Percentiles rank a stretch among this genome's conserved stretches.
These are phyloP conservation scores for Oreochromis spilurus DNA, from an alignment of 2,113 vertebrate genomes.

Conservation along the genomic window DNA sequence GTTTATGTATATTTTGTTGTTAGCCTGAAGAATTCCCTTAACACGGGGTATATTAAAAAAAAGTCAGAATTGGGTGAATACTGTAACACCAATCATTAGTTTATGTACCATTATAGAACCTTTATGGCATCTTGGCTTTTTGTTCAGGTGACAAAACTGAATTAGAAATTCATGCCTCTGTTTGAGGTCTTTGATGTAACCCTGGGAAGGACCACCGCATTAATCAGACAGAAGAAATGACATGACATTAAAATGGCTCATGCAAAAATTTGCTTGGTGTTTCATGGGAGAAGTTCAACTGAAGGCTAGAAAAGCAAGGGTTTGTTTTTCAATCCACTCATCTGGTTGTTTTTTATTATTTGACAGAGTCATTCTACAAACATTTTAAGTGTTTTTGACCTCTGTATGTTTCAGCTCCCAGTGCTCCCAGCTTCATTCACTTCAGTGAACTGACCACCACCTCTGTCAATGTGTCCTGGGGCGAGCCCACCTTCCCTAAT, in stretches of 20 bases:
- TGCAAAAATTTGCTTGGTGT: background rate
- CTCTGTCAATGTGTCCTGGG: slow-evolving; percentile 96
- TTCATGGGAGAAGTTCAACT: background rate
- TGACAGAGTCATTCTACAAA: background rate
- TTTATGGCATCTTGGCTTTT: background rate
- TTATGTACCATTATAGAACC: background rate
- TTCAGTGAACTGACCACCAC: slow-evolving; percentile 98
- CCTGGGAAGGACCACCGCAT: background rate
- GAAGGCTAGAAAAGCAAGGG: background rate
- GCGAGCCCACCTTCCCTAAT: slow-evolving; percentile 85
- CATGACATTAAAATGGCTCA: background rate
- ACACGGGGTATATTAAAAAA: background rate
- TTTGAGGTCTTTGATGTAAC: background rate
- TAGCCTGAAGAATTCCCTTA: background rate
- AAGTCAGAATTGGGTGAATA: background rate
- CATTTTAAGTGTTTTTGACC: background rate
- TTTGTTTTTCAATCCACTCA: background rate
- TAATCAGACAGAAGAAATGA: background rate
- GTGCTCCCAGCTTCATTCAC: slow-evolving; percentile 84
- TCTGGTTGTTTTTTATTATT: background rate
- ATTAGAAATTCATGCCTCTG: background rate
- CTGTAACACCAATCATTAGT: background rate
- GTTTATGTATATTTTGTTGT: background rate
- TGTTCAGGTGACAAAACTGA: background rate
- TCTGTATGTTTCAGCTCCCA: slow-evolving; percentile 77